Evolutionary conservation across 2,797 vertebrate genomes (phyloP), one percentile per base, ranked within the genome.

Genomic region (Chaetophractus vellerosus): DNA sequence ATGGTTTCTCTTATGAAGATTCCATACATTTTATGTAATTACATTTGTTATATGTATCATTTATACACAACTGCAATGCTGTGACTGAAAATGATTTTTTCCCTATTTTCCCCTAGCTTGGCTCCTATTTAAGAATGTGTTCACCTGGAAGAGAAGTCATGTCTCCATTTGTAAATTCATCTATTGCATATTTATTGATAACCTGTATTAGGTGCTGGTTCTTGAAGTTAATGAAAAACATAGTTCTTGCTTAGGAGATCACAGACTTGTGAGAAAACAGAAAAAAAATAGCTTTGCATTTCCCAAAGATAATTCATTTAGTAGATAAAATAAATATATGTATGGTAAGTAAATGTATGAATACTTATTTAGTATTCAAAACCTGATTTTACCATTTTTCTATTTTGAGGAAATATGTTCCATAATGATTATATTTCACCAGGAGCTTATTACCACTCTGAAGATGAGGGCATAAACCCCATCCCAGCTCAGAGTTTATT

Each of bases 201-300:
- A 45, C 28, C 21, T 5, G 3, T 63, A 26, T 68, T 55, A 69
- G 19, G 23, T 52, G 23, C 28, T 81, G 23, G 33, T 83, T 76
- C 55, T 61, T 68, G 52, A 95, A 36, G n/a, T 81, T 76, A 45
- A 15, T 88, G 33, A 61, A 87, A 69, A 87, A 69, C 59, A 21
- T 14, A 91, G 33, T n/a, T 80, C 26, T 14, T 61, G 11, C 31
- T 75, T 50, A 88, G 87, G 72, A 64, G 31, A 10, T 38, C 41
- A 78, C 8, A 61, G 11, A 55, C 6, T 23, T 55, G 41, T 5
- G 9, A 45, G 16, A 84, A 90, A 90, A 61, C 33, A 52, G 38
- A 88, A 45, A 85, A 61, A 31, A 48, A 59, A 81, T n/a, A 68
- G 9, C 2, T 84, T 61, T 69, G 18, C 48, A 69, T 52, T 78